Percentiles rank a stretch among this genome's conserved stretches.
These are phyloP conservation scores for Electrona antarctica DNA, from an alignment of 2,113 vertebrate genomes.

Conservation along the genomic window DNA sequence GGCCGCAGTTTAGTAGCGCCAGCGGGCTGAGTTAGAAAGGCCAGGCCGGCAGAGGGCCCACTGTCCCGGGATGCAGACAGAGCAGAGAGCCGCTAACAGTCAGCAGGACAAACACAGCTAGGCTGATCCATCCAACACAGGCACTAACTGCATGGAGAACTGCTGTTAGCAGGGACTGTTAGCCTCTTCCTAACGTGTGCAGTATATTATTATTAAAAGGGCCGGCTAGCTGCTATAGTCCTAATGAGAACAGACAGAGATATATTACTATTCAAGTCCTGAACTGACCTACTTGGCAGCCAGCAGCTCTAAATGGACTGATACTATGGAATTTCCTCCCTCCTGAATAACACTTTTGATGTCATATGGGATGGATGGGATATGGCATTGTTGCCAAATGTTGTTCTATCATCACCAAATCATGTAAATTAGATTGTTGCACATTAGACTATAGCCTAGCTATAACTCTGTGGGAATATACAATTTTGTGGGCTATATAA, in stretches of 20 bases:
- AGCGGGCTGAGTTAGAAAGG: constrained; percentile 80
- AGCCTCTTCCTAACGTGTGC: background rate
- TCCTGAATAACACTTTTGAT: no score
- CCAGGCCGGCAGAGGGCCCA: constrained; percentile 78
- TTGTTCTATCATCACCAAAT: no score
- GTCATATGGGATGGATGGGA: no score
- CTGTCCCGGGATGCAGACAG: constrained; percentile 52
- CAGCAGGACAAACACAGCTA: background rate
- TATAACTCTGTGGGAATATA: no score
- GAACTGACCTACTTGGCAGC: constrained; percentile 6
- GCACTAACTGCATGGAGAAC: no score
- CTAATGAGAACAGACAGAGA: background rate
- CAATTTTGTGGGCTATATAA: no score
- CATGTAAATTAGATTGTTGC: no score
- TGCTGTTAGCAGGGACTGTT: no score
- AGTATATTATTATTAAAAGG: background rate
- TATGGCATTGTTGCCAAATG: no score
- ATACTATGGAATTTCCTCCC: no score
- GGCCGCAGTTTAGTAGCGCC: constrained; percentile 82
- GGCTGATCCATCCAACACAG: background rate
- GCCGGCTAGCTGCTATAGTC: background rate
- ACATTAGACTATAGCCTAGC: no score
- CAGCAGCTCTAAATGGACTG: background rate
- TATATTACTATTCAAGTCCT: constrained; percentile 7
- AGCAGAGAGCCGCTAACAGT: constrained; percentile 21